Base-by-base conservation (phyloP, 2,797 vertebrate genomes). In the Crenuchus spilurus region DNA sequence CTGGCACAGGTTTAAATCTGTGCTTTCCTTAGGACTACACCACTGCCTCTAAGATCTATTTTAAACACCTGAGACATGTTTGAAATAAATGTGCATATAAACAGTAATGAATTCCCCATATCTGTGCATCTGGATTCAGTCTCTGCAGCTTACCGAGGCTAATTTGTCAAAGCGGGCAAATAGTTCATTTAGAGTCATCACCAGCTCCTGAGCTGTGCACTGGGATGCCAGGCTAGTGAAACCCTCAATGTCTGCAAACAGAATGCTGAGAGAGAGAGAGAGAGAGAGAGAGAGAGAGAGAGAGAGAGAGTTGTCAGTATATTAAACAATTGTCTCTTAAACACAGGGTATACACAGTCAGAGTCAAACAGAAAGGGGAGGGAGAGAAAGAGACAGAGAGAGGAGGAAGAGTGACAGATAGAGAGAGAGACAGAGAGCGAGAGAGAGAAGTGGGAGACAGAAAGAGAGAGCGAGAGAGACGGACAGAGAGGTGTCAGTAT, bases 121-220 rank as follows among this genome's bases (percentile, higher is more conserved):
- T 63, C 35, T 4, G 60, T 35, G 6, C 3, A 44, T 18, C 54
- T 33, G n/a, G 22, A 24, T 26, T 14, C 9, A 24, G 4, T 51
- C 18, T 11, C 0, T 8, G 13, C 22, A 75, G 11, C 94, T 94
- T 89, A 98, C 97, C 48, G 96, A 95, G 0, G 96, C 97, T 87
- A 98, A 89, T 82, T 98, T 99, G 91, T 99, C 97, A 20, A 98
- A 98, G 61, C 97, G 96, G 20, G 96, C 97, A 0, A 99, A 99
- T 75, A 99, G 95, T 84, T 99, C 97, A 0, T 99, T 99, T 83
- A 98, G 93, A 0, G 96, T 99, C 96, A 99, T 99, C 80, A 99
- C 97, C 81, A 99, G 88, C 87, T 99, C 97, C 91, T 99, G 97
- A 0, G 97, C 97, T 0, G 97, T 99, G 87, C 97, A 99, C 90